phyloP scores from a whole-genome alignment of 2,888 invertebrate genomes.

The Polyommatus icarus region DNA sequence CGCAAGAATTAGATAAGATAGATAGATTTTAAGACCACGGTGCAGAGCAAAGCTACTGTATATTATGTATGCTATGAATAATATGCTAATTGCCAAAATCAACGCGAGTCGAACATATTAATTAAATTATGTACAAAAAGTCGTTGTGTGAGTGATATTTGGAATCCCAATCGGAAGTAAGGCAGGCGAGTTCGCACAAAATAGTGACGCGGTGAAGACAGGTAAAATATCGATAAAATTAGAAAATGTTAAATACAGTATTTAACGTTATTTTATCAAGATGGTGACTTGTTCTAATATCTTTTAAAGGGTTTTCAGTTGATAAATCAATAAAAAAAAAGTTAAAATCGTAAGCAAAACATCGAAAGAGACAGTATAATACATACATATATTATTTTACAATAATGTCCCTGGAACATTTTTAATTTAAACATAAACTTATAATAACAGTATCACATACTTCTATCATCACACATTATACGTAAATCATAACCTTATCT shows the following conservation, averaged over 20 bases:
- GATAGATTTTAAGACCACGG: not conserved
- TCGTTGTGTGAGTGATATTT: conserved; percentile 20
- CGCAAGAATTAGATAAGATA: too few species aligned
- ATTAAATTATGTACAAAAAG: conserved; percentile 11
- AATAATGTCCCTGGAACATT: too few species aligned
- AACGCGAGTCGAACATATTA: conserved; percentile 2
- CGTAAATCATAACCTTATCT: not conserved
- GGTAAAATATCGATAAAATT: not conserved
- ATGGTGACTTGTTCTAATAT: not conserved
- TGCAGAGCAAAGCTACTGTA: not conserved
- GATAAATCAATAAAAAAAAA: not conserved
- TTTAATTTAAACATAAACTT: not conserved
- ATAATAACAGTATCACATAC: not conserved
- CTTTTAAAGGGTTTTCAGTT: not conserved
- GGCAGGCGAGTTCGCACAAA: not conserved
- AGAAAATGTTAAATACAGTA: not conserved
- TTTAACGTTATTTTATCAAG: not conserved
- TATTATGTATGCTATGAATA: not conserved
- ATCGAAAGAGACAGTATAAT: not conserved
- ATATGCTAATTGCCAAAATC: conserved; percentile 20
- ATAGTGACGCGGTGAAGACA: not conserved
- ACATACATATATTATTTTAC: too few species aligned
- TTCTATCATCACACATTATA: not conserved
- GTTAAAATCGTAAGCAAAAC: not conserved
- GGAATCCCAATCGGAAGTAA: conserved; percentile 22